A percentile compares a stretch with the other conserved stretches of the same genome.
phyloP scores from a whole-genome alignment of 2,888 invertebrate genomes.

The Sipha maydis region DNA sequence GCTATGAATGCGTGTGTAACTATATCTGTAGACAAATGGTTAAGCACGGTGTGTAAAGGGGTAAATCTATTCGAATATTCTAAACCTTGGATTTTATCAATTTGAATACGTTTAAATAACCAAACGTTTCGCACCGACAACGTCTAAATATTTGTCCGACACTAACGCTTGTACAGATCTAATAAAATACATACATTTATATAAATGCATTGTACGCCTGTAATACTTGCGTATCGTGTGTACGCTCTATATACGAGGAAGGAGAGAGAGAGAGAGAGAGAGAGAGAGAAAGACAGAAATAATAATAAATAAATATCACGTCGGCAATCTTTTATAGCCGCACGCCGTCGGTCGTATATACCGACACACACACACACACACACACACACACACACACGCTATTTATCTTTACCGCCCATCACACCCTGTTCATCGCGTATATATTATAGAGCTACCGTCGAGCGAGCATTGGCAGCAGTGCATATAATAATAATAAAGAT shows the following conservation, averaged over 20 bases:
- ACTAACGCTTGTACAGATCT: background rate
- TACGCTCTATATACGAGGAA: too few species aligned
- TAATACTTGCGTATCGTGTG: background rate
- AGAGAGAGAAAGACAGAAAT: background rate
- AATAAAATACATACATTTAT: background rate
- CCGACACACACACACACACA: background rate
- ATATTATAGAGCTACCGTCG: background rate
- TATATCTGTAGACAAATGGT: background rate
- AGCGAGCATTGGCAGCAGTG: background rate
- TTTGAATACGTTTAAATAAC: background rate
- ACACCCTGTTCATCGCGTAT: background rate
- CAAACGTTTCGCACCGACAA: background rate
- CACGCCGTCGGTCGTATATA: background rate
- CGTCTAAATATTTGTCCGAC: background rate
- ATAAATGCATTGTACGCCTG: background rate
- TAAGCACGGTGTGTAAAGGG: background rate
- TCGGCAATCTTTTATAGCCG: constrained; percentile 40
- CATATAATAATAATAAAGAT: background rate
- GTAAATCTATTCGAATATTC: background rate
- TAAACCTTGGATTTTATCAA: background rate
- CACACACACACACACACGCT: constrained; percentile 1
- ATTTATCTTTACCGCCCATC: constrained; percentile 11
- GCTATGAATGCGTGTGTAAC: too few species aligned
- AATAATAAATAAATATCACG: constrained; percentile 4
- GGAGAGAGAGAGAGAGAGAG: too few species aligned